A percentile compares a stretch with the other conserved stretches of the same genome.
Evolutionary conservation across 2,888 invertebrate species (phyloP).

Genomic region (Aelia acuminata): DNA sequence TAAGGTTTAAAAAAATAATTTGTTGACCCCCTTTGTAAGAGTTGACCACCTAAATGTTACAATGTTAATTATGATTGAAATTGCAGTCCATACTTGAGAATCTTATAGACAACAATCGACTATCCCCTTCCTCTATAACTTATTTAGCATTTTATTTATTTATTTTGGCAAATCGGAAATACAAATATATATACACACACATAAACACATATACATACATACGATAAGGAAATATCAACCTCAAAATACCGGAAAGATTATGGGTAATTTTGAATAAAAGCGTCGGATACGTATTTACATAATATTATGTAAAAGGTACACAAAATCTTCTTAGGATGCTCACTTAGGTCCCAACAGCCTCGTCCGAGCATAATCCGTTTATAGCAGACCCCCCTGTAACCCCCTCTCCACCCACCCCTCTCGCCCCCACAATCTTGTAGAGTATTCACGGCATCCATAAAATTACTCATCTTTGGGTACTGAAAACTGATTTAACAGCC

Average conservation of each 20-base stretch:
- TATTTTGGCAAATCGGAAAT: too few relatives aligned
- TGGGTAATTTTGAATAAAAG: not conserved
- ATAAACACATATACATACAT: too few relatives aligned
- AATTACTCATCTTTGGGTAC: not conserved
- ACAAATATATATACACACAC: too few relatives aligned
- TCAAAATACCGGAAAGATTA: not conserved
- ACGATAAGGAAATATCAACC: not conserved
- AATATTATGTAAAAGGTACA: constrained; percentile 35
- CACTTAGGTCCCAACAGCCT: not conserved
- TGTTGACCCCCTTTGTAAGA: too few relatives aligned
- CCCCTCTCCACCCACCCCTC: not conserved
- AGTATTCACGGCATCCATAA: constrained; percentile 14
- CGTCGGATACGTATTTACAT: constrained; percentile 17
- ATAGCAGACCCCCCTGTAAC: not conserved
- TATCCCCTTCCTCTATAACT: too few relatives aligned
- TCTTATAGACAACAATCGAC: too few relatives aligned
- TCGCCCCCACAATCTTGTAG: not conserved
- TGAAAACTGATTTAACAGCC: constrained; percentile 9
- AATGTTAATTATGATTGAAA: too few relatives aligned
- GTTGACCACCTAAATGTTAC: too few relatives aligned
- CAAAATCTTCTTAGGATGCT: constrained; percentile 19
- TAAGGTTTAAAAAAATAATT: too few relatives aligned
- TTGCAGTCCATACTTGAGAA: too few relatives aligned
- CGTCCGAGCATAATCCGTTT: not conserved
- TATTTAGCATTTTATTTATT: too few relatives aligned